Evolutionary conservation across 2,113 vertebrate species (phyloP), one percentile per base, ranked within the genome.

Genomic region (Salminus brasiliensis): DNA sequence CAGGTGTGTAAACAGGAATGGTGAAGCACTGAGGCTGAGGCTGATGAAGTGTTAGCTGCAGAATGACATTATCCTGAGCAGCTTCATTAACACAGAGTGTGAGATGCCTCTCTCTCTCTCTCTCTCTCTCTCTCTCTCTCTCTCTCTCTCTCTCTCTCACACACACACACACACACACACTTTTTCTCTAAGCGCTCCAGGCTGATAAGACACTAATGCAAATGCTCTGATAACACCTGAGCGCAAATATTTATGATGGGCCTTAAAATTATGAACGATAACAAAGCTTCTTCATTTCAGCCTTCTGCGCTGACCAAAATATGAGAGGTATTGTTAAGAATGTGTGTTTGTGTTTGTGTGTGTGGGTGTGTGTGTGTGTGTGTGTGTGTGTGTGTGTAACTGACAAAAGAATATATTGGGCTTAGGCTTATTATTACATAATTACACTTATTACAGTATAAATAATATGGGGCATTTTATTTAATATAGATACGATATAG

Each of bases 211-310:
- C 93, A 93, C 94, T 94, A 95, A 95, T 96, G 94, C 94, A 95
- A 95, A 95, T 95, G 92, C 95, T 91, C 93, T 93, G 94, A 95
- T 95, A 95, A 95, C 93, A 95, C 95, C 93, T 95, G 94, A 95
- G 95, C 94, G 94, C 94, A 95, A 95, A 95, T 95, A 95, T 95
- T 96, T 95, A 95, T 95, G 94, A 95, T 95, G 94, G 95, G 93
- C 94, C 92, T 93, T 94, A 93, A 94, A 94, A 95, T 95, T 94
- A 53, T 49, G 45, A 49, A 49, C 15, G 45, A 49, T 49, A 49
- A 49, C 21, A 1, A 53, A 23, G 49, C 49, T 53, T 21, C 13
- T n/a, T 53, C 49, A 9, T 23, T 53, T 23, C 45, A 16, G 45
- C 45, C 18, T 49, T 18, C 45, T 18, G 15, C 16, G 2, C 13